Conservation (phyloP, 2,888 invertebrate genomes). For the Polydrusus tereticollis region DNA sequence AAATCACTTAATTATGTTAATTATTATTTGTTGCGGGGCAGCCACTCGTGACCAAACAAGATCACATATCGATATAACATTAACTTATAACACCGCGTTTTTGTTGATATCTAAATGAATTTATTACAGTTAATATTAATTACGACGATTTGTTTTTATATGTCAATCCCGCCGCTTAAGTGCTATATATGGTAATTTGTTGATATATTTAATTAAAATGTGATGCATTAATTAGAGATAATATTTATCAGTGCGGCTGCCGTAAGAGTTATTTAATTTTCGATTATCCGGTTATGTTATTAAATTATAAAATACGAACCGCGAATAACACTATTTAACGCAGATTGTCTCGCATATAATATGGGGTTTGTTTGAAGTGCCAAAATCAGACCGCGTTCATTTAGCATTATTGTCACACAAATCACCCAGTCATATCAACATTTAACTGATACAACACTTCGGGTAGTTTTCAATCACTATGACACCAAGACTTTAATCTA, state of each 20-base stretch:
- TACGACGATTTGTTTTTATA: conserved; percentile 2
- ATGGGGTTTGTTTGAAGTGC: neutral
- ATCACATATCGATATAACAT: neutral
- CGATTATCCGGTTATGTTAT: conserved; percentile 2
- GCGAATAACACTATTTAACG: neutral
- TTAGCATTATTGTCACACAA: too few relatives aligned
- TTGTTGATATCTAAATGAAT: neutral
- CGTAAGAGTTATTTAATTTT: conserved; percentile 9
- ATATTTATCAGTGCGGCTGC: neutral
- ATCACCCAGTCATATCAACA: too few relatives aligned
- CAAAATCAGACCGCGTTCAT: neutral
- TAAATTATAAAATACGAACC: neutral
- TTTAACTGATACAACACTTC: too few relatives aligned
- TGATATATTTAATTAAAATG: conserved; percentile 13
- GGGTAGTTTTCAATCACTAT: too few relatives aligned
- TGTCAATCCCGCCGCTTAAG: neutral
- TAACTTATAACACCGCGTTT: neutral
- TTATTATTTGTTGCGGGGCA: too few relatives aligned
- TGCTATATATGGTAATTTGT: conserved; percentile 15
- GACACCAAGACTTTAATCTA: too few relatives aligned
- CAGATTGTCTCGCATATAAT: neutral
- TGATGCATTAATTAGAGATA: conserved; percentile 13
- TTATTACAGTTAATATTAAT: conserved; percentile 1
- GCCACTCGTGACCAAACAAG: conserved; percentile 1
- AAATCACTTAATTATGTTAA: too few relatives aligned